Conservation (phyloP, 2,797 vertebrate species). For the Clarias pachynema region DNA sequence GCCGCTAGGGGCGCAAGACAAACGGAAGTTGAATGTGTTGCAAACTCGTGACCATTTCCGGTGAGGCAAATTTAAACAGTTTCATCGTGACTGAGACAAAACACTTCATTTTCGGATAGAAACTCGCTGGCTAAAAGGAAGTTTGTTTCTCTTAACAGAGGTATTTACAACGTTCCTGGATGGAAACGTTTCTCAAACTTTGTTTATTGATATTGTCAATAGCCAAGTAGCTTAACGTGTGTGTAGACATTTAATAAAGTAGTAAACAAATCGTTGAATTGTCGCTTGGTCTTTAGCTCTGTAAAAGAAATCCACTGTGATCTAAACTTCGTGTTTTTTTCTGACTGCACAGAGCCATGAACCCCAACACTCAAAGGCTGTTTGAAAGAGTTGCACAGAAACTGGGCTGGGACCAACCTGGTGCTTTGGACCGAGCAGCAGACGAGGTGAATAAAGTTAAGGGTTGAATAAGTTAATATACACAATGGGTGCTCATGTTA, state of each 20-base stretch:
- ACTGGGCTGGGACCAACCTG: slow-evolving; percentile 68
- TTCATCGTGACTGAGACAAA: neutral
- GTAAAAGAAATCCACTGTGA: neutral
- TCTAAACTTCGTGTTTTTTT: neutral
- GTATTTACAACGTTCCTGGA: neutral
- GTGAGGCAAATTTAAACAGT: slow-evolving; percentile 26
- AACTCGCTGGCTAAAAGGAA: neutral
- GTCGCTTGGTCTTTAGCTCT: neutral
- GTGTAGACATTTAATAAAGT: neutral
- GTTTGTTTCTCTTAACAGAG: neutral
- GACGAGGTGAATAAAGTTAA: slow-evolving; percentile 59
- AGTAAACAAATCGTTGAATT: neutral
- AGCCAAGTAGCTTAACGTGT: neutral
- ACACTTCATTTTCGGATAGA: neutral
- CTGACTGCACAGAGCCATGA: slow-evolving; percentile 60
- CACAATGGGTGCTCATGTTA: no score
- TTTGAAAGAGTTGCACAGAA: slow-evolving; percentile 73
- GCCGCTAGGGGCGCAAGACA: neutral
- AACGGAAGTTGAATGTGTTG: neutral
- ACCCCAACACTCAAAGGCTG: slow-evolving; percentile 54
- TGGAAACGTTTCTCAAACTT: neutral
- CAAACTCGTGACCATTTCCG: slow-evolving; percentile 23
- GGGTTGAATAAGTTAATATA: neutral
- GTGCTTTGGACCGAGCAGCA: slow-evolving; percentile 64
- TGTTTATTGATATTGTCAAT: neutral